These are phyloP conservation scores for Mionectes macconnelli DNA, from an alignment of 2,113 vertebrate genomes.

Conservation along the genomic window DNA sequence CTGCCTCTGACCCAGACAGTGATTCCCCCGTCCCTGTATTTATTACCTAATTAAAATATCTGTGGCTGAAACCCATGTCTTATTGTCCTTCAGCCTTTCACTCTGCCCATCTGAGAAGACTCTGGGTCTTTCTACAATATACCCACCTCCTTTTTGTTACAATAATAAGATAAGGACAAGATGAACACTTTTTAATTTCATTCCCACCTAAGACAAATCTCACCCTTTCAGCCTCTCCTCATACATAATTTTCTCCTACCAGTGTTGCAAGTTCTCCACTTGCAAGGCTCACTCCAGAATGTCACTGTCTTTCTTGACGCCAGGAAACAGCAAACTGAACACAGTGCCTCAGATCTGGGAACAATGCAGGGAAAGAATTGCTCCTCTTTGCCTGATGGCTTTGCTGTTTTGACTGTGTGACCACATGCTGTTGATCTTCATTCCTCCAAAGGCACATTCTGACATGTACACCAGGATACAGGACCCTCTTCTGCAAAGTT, in stretches of 20 bases:
- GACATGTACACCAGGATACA: background rate
- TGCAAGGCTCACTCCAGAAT: background rate
- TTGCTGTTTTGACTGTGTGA: background rate
- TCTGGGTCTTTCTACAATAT: background rate
- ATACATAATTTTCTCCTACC: background rate
- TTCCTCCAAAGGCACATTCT: background rate
- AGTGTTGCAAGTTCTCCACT: background rate
- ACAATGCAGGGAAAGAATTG: background rate
- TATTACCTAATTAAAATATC: background rate
- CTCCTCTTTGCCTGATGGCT: background rate
- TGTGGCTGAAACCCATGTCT: rapidly evolving
- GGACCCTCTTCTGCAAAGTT: background rate
- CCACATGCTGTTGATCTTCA: background rate
- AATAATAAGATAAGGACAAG: background rate
- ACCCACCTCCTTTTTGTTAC: background rate
- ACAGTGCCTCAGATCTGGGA: background rate
- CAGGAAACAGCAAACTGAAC: background rate
- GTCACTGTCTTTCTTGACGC: background rate
- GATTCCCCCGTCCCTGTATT: background rate
- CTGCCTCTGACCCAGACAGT: background rate
- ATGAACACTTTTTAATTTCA: background rate
- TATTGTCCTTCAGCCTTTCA: background rate
- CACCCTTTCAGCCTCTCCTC: background rate
- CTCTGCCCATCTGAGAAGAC: background rate
- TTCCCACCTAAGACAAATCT: background rate